phyloP scores from a whole-genome alignment of 2,888 invertebrate species.

The Phrixothrix hirtus region DNA sequence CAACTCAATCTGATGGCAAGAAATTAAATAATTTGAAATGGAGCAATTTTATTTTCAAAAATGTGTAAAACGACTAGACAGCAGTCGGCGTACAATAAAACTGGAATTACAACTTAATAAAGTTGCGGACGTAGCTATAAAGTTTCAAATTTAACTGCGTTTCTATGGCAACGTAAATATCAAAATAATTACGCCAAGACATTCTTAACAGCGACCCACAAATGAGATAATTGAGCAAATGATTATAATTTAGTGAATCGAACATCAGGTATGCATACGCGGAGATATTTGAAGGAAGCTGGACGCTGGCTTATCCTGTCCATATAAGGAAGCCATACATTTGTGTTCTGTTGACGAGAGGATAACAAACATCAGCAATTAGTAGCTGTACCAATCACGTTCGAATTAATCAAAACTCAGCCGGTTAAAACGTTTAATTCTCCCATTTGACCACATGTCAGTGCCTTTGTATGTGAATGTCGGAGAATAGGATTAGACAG shows the following conservation, averaged over 20 bases:
- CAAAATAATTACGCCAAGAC: conserved; percentile 14
- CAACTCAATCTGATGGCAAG: no score
- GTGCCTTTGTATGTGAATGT: conserved; percentile 26
- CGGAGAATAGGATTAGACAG: conserved; percentile 1
- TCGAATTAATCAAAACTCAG: conserved; percentile 33
- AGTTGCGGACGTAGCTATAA: conserved; percentile 22
- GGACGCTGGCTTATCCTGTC: neutral
- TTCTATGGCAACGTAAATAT: conserved; percentile 18
- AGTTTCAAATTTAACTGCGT: conserved; percentile 21
- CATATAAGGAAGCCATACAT: neutral
- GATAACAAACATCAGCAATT: conserved; percentile 34
- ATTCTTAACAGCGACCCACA: neutral
- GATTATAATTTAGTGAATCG: neutral
- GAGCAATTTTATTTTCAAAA: no score
- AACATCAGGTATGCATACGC: neutral
- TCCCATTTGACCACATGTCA: conserved; percentile 32
- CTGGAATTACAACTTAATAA: conserved; percentile 24
- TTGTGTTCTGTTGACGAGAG: conserved; percentile 24
- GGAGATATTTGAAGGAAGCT: neutral
- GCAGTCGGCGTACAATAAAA: conserved; percentile 22
- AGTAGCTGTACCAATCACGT: conserved; percentile 31
- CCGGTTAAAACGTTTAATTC: conserved; percentile 32
- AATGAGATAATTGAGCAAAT: neutral
- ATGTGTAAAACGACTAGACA: neutral
- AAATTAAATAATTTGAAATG: no score